Base-by-base conservation (phyloP, 1,140 invertebrate genomes). In the Eciton burchellii region DNA sequence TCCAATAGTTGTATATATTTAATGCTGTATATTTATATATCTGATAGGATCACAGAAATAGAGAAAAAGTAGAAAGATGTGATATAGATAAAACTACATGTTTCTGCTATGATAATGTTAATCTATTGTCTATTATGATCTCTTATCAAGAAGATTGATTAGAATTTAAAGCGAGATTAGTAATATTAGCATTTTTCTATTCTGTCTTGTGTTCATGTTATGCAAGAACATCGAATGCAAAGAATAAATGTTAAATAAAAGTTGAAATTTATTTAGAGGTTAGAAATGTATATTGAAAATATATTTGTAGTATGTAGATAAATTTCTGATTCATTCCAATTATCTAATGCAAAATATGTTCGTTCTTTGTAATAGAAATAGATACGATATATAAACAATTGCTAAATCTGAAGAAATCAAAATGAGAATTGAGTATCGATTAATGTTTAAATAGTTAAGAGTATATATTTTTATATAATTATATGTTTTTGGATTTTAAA, bases 11-110 rank as follows among this genome's bases (percentile, higher is more conserved):
- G 12, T 19, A 12, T 74, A 26, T 60, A 26, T 65, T 29, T 24
- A 72, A n/a, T 9, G n/a, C n/a, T n/a, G 19, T 63, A 43, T 6
- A 49, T 49, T n/a, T 16, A 1, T 60, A 43, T 54, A 49, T 81
- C 68, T 72, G 66, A 72, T 81, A 24, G 59, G n/a, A 6, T 70
- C n/a, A 52, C 19, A 56, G n/a, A 35, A 41, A n/a, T n/a, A 49
- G 3, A 43, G 16, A 35, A 2, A 2, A 35, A 57, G 6, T 24
- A 45, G 26, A 0, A 5, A 9, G 16, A 29, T 3, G 3, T 3
- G 35, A 57, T 16, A 45, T n/a, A 73, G 45, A 41, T 52, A 49
- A 54, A 54, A 6, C n/a, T 5, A 29, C 16, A 24, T 12, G 1
- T 26, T n/a, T 35, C 14, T 43, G 19, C 49, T 1, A n/a, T 41